Conservation (phyloP, 2,888 invertebrate species). For the Parnassius mnemosyne region DNA sequence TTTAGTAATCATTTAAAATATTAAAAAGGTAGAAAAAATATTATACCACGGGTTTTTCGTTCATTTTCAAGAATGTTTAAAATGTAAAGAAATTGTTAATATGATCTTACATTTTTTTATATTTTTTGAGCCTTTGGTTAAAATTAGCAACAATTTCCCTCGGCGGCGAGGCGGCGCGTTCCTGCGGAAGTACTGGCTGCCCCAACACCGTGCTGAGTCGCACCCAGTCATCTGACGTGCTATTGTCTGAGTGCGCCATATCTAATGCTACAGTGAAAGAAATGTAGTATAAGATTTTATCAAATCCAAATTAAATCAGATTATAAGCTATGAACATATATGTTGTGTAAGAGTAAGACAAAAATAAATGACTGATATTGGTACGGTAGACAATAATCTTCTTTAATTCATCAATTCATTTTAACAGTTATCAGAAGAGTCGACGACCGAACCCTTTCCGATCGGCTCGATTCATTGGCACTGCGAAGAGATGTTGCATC, state of each 20-base stretch:
- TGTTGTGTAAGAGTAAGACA: no score
- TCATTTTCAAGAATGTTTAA: no score
- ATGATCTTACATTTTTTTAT: constrained; percentile 66
- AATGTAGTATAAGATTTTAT: background rate
- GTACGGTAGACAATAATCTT: no score
- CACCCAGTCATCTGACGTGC: constrained; percentile 70
- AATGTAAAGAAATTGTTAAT: no score
- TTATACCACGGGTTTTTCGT: background rate
- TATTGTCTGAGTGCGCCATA: constrained; percentile 66
- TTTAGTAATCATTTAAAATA: background rate
- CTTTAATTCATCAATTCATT: no score
- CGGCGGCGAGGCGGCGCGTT: constrained; percentile 49
- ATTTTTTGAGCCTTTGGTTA: constrained; percentile 65
- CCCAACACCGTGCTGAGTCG: constrained; percentile 64
- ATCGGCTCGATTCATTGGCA: no score
- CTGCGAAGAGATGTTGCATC: no score
- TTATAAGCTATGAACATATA: no score
- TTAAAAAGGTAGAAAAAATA: background rate
- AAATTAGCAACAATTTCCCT: constrained; percentile 52
- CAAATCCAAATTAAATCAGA: no score
- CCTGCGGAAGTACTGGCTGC: constrained; percentile 50
- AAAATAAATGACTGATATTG: no score
- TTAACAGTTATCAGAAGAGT: no score
- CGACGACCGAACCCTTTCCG: no score
- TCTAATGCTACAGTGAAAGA: constrained; percentile 54